Base-by-base conservation (phyloP, 1,140 invertebrate species). In the Trachymyrmex cornetzi region DNA sequence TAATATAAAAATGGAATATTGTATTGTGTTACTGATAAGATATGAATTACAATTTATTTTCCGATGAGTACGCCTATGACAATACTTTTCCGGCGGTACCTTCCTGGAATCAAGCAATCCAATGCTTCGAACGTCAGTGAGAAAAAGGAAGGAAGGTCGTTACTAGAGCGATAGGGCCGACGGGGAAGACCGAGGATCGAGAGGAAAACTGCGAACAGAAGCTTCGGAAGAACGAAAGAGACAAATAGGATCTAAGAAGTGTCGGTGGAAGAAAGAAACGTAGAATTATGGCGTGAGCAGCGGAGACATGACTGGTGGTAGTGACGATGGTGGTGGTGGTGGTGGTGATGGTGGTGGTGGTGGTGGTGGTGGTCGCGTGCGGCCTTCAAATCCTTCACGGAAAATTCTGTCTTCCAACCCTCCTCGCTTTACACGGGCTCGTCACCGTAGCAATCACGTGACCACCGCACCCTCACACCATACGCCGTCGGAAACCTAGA, bases 381-480 rank as follows among this genome's bases (percentile, higher is more conserved):
- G 77, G 77, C 64, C 84, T 89, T 87, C 84, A 55, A 89, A 89
- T 89, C 61, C 87, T 87, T 89, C 88, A 82, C 57, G 71, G 71
- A 88, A 69, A 69, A 89, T 71, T 89, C 59, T 55, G 27, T 82
- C 71, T 86, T 34, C 30, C 88, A 24, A 79, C 72, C 85, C 85
- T 87, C 61, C 82, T 67, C 77, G 24, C 44, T 82, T 69, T 82
- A 77, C 55, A 44, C 66, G 11, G 5, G 27, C 55, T 61, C 61
- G 81, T 89, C 86, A 44, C 75, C 55, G 82, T 89, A 72, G 30
- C 66, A 66, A 27, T 89, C 89, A 90, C 89, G 89, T 89, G 88
- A 90, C 66, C 85, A 67, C 30, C 74, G 63, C 89, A 84, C 85
- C 88, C 88, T 88, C 64, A 22, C 44, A 55, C 53, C 7, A 81